These are phyloP conservation scores for Ophiothrix spiculata DNA, from an alignment of 35 echinoderm and acorn worm species.

Conservation along the genomic window DNA sequence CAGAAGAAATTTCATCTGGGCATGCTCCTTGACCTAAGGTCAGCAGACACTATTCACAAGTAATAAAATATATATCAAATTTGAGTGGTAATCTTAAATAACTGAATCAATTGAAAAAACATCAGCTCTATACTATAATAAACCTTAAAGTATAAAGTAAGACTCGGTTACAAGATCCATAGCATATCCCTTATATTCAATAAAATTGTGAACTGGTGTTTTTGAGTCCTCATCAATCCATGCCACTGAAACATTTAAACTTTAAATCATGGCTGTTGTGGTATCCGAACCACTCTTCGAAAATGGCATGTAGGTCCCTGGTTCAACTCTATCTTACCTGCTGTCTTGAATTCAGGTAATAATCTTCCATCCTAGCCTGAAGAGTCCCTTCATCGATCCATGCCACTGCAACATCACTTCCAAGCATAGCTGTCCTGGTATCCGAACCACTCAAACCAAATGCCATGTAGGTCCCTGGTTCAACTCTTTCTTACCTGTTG, in stretches of 20 bases:
- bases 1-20: neutral
- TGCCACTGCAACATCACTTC: conserved; percentile 63
- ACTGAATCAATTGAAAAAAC: too few species aligned
- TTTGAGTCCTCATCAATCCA: too few species aligned
- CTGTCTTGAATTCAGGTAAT: conserved; percentile 1
- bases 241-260: too few species aligned
- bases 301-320: neutral
- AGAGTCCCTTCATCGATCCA: neutral
- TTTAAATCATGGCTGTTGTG: too few species aligned
- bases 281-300: too few species aligned
- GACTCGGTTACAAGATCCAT: too few species aligned
- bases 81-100: too few species aligned
- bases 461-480: conserved; percentile 38
- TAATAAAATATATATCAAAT: too few species aligned
- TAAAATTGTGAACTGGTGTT: too few species aligned
- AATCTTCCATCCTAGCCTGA: conserved; percentile 11
- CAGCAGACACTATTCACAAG: conserved; percentile 14
- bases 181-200: too few species aligned
- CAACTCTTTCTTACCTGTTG: conserved; percentile 20
- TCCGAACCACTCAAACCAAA: conserved; percentile 86
- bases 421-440: conserved; percentile 40
- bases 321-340: conserved; percentile 9
- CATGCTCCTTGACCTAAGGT: conserved; percentile 24
- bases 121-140: too few species aligned
- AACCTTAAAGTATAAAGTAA: too few species aligned